Evolutionary conservation across 2,113 vertebrate genomes (phyloP).

Genomic region (Eidolon helvum): DNA sequence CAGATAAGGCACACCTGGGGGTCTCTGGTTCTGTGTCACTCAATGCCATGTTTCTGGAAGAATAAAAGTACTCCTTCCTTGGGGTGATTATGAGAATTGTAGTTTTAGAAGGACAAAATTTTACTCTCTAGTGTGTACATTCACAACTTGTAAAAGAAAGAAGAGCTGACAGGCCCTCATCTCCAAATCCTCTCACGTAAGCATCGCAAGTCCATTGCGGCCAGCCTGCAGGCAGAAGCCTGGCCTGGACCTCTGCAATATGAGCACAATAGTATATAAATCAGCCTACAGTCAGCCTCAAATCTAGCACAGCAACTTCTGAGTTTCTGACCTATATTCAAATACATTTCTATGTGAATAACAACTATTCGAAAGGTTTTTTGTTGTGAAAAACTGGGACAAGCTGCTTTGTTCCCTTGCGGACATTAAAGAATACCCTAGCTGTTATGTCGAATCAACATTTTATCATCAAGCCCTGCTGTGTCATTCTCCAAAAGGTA

Average conservation of each 20-base stretch:
- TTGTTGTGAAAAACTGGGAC: slow-evolving; percentile 38
- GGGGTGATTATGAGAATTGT: not conserved
- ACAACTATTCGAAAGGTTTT: not conserved
- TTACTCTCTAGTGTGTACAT: not conserved
- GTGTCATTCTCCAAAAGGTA: not conserved
- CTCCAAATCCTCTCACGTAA: not conserved
- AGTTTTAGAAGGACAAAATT: not conserved
- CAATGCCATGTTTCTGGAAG: not conserved
- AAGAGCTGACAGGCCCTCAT: too few species aligned
- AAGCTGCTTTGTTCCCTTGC: not conserved
- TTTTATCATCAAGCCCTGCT: not conserved
- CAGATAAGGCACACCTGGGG: not conserved
- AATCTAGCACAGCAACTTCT: not conserved
- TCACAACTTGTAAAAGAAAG: not conserved
- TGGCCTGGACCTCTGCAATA: not conserved
- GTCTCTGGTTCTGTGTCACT: not conserved
- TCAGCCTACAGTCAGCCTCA: not conserved
- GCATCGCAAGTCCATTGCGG: rapidly evolving
- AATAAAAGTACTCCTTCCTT: not conserved
- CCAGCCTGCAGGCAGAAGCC: not conserved
- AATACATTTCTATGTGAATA: not conserved
- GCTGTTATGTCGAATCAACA: not conserved
- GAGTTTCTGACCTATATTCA: not conserved
- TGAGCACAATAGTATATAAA: not conserved
- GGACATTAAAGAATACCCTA: not conserved